These are phyloP conservation scores for Meriones unguiculatus DNA, from an alignment of 2,113 vertebrate species.

Conservation along the genomic window DNA sequence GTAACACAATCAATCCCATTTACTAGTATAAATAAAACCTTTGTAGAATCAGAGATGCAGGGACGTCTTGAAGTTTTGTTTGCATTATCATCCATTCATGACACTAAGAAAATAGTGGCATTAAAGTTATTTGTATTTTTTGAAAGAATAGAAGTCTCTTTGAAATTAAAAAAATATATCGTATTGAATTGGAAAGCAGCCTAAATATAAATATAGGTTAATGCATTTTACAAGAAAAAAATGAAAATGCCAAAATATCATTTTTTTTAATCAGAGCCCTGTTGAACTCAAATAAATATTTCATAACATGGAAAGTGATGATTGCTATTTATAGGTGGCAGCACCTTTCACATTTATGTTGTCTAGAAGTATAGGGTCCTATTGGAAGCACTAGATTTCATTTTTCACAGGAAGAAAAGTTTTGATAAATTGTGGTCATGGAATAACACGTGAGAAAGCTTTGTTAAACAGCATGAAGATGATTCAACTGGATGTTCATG, in stretches of 20 bases:
- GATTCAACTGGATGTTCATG: conserved; percentile 59
- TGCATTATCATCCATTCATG: conserved; percentile 71
- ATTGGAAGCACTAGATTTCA: background rate
- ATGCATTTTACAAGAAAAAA: conserved; percentile 62
- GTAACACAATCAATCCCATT: conserved; percentile 61
- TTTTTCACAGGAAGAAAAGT: background rate
- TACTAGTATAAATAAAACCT: conserved; percentile 68
- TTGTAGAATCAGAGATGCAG: conserved; percentile 50
- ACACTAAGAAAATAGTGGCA: conserved; percentile 56
- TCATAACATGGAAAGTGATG: conserved; percentile 21
- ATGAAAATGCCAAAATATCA: conserved; percentile 65
- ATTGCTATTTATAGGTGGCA: conserved; percentile 30
- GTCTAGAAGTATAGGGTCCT: conserved; percentile 16
- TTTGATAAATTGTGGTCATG: conserved; percentile 29
- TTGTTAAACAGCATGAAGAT: conserved; percentile 47
- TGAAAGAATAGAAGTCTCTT: conserved; percentile 59
- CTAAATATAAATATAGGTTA: conserved; percentile 30
- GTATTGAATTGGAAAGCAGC: conserved; percentile 60
- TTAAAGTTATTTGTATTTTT: conserved; percentile 59
- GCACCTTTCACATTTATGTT: background rate
- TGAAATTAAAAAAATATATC: conserved; percentile 66
- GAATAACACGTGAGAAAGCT: background rate
- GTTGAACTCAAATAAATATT: conserved; percentile 52
- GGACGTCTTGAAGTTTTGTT: conserved; percentile 75
- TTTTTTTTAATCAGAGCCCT: conserved; percentile 52